Base-by-base conservation (phyloP, 1,140 invertebrate genomes). In the Drosophila persimilis region DNA sequence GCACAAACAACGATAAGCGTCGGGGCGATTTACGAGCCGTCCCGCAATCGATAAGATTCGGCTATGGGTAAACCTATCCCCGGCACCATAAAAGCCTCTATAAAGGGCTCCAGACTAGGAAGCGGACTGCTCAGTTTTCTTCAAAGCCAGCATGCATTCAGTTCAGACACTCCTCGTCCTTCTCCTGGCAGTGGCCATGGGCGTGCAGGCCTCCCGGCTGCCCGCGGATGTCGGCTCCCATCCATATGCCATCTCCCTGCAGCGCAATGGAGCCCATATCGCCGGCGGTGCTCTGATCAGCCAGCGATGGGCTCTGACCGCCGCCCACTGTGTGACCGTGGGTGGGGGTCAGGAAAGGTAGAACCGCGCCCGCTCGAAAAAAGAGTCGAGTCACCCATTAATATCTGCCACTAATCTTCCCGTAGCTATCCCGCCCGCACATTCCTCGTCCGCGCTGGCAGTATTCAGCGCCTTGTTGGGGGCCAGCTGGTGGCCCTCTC, bases 251-350 rank as follows among this genome's bases (percentile, higher is more conserved):
- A 63, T 88, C 15, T 90, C 89, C 0, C 6, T 90, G 26, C 81
- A 89, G 22, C 72, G 57, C 3, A 47, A 88, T 24, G 89, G 77
- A 5, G 29, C 17, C 0, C 89, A 90, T 44, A 39, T 72, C 13
- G 89, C 85, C 17, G 66, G 70, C n/a, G 89, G 72, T 6, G 60
- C 55, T 0, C 22, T 90, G 15, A 56, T 89, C 26, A 77, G 44
- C 17, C 22, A 51, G 3, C 39, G 47, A 8, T 61, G 43, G 47
- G 56, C 51, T 4, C 26, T 90, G 2, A 90, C 89, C 0, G 81
- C 89, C 5, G 89, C 78, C 0, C 89, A 90, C 39, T 90, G 85
- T 51, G 89, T 90, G 29, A 73, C 72, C 11, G 41, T 69, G 7
- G 71, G 55, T 1, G 59, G 70, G 2, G 74, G 85, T 29, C 69